Percentiles rank a stretch among this genome's conserved stretches.
These are phyloP conservation scores for Aculops lycopersici DNA, from an alignment of 1,140 invertebrate species.

Conservation along the genomic window DNA sequence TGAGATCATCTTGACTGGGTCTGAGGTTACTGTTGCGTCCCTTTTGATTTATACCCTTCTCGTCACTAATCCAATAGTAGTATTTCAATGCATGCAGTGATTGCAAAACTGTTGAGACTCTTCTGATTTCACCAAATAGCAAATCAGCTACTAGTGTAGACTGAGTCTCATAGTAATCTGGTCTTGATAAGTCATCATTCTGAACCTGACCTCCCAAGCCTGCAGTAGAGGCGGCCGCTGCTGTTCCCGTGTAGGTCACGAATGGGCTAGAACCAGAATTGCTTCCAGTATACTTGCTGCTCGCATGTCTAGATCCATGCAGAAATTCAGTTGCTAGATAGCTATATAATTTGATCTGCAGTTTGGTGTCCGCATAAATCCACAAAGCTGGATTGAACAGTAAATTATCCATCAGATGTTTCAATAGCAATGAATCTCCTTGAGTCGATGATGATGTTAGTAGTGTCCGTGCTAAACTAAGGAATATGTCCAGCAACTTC, in stretches of 20 bases:
- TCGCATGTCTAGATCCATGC: background rate
- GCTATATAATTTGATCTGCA: slow-evolving; percentile 8
- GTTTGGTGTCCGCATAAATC: slow-evolving; percentile 28
- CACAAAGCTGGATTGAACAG: slow-evolving; percentile 93
- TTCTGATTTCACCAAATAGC: slow-evolving; percentile 77
- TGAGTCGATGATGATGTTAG: slow-evolving; percentile 72
- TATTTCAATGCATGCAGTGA: slow-evolving; percentile 93
- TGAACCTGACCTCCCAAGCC: background rate
- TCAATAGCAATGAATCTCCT: slow-evolving; percentile 41
- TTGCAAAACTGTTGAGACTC: slow-evolving; percentile 84
- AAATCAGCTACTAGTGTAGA: background rate
- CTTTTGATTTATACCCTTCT: slow-evolving; percentile 3
- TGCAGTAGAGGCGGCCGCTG: background rate
- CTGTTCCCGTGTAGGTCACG: background rate
- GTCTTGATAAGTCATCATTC: background rate
- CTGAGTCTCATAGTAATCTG: background rate
- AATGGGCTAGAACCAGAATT: background rate
- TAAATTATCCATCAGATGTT: slow-evolving; percentile 91
- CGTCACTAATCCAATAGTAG: slow-evolving; percentile 71
- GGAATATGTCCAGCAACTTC: slow-evolving; percentile 63
- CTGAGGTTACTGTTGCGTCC: slow-evolving; percentile 15
- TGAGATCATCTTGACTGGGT: slow-evolving; percentile 65
- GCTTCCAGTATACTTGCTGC: background rate
- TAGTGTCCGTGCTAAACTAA: slow-evolving; percentile 77
- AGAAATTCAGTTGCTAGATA: slow-evolving; percentile 9